Evolutionary conservation across 2,797 vertebrate species (phyloP).

Genomic region (Chelon labrosus): DNA sequence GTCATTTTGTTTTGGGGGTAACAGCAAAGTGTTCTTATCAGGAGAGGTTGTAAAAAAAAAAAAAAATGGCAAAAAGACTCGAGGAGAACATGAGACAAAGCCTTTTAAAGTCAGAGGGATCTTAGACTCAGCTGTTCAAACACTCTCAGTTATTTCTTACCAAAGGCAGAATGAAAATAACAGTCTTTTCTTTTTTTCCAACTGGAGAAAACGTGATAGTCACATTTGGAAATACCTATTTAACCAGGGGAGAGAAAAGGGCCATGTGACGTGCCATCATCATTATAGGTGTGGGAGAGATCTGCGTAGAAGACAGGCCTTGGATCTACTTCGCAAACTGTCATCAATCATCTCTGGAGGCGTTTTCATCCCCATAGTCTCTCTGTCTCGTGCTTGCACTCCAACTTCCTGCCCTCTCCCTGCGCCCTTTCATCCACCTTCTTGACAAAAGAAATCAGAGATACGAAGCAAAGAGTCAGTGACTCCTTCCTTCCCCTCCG

Average conservation of each 20-base stretch:
- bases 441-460: slow-evolving; percentile 24
- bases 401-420: slow-evolving; percentile 14
- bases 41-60: slow-evolving; percentile 22
- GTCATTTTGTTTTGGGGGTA: slow-evolving; percentile 42
- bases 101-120: slow-evolving; percentile 40
- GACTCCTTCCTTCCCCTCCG: neutral
- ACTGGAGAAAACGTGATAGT: slow-evolving; percentile 22
- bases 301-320: neutral
- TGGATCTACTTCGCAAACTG: slow-evolving; percentile 1
- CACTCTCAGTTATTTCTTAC: slow-evolving; percentile 20
- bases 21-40: slow-evolving; percentile 41
- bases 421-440: slow-evolving; percentile 12
- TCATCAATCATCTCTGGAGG: slow-evolving; percentile 38
- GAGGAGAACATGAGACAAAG: slow-evolving; percentile 29
- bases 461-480: slow-evolving; percentile 1
- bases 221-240: slow-evolving; percentile 26
- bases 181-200: neutral
- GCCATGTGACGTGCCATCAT: slow-evolving; percentile 13
- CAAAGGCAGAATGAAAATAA: slow-evolving; percentile 11
- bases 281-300: slow-evolving; percentile 21
- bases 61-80: slow-evolving; percentile 13
- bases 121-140: slow-evolving; percentile 50
- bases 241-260: neutral
- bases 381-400: slow-evolving; percentile 14
- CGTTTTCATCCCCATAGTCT: slow-evolving; percentile 12